A percentile compares a stretch with the other conserved stretches of the same genome.
phyloP scores from a whole-genome alignment of 1,140 invertebrate genomes.

The Caenorhabditis briggsae region DNA sequence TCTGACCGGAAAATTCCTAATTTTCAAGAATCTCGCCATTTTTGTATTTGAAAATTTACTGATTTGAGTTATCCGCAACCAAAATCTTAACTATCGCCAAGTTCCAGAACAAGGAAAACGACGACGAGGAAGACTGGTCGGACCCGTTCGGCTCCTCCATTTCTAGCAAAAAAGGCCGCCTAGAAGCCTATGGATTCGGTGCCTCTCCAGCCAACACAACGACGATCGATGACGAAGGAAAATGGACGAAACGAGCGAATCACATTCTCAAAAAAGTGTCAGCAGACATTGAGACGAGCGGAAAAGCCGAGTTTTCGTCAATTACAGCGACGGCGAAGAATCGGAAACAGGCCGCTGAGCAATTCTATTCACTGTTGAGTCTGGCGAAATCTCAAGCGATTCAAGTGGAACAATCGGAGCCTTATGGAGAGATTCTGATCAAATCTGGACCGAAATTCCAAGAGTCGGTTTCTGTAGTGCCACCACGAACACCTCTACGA shows the following conservation, averaged over 20 bases:
- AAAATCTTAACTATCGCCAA: background rate
- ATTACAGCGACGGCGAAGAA: background rate
- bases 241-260: constrained; percentile 15
- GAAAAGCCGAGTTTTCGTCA: background rate
- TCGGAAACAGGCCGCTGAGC: constrained; percentile 12
- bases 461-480: background rate
- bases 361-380: constrained; percentile 13
- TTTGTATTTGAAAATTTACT: no score
- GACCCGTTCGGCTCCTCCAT: constrained; percentile 13
- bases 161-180: background rate
- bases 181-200: background rate
- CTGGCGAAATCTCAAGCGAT: constrained; percentile 2
- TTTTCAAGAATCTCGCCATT: background rate
- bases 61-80: no score
- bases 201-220: background rate
- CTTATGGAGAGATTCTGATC: constrained; percentile 19
- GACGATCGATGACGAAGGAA: background rate
- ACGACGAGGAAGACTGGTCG: background rate
- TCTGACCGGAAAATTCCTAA: no score
- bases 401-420: background rate
- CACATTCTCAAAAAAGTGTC: constrained; percentile 23
- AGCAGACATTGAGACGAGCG: background rate
- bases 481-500: background rate
- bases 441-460: background rate
- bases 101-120: constrained; percentile 21